Evolutionary conservation across 1,140 invertebrate genomes (phyloP), one percentile per base, ranked within the genome.

Genomic region (Drusus annulatus): DNA sequence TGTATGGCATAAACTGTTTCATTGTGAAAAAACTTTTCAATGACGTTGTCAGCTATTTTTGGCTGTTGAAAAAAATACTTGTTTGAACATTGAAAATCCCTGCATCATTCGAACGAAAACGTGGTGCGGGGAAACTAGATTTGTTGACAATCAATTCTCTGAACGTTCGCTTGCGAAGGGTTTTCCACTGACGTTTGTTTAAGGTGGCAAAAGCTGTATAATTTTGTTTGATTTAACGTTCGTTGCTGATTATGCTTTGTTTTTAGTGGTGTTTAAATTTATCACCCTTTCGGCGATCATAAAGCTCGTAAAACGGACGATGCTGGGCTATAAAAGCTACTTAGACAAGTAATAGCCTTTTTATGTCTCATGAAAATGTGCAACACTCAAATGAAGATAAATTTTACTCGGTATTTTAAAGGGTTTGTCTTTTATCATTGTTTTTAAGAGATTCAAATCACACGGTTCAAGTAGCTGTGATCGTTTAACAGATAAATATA

Each of bases 121-220:
- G 31, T 65, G 17, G 19, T 60, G 23, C 23, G 5, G 13, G 56
- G 62, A 31, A 63, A 31, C 21, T 31, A 63, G 62, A 63, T 83
- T 63, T 80, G 81, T 83, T 83, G 81, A 83, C 79, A 80, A 83
- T 83, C 81, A 83, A 80, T 83, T 80, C 81, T 58, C 52, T 56
- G 74, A 78, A 82, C 78, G 80, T 83, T 83, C 71, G 58, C 79
- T 63, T 63, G 75, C 75, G 78, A 82, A 79, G 79, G 79, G 81
- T 56, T 80, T 80, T 79, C 51, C 45, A 58, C 63, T 68, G 25
- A 51, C 65, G 52, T 58, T 79, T 79, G 63, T 56, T 78, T 31
- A 68, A 69, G 51, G 50, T 36, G 36, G 23, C 31, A 76, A 45
- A 58, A 45, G 31, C 74, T 19, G 56, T 60, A 76, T 45, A 60